phyloP scores from a whole-genome alignment of 2,888 invertebrate genomes.

The Acleris holmiana region DNA sequence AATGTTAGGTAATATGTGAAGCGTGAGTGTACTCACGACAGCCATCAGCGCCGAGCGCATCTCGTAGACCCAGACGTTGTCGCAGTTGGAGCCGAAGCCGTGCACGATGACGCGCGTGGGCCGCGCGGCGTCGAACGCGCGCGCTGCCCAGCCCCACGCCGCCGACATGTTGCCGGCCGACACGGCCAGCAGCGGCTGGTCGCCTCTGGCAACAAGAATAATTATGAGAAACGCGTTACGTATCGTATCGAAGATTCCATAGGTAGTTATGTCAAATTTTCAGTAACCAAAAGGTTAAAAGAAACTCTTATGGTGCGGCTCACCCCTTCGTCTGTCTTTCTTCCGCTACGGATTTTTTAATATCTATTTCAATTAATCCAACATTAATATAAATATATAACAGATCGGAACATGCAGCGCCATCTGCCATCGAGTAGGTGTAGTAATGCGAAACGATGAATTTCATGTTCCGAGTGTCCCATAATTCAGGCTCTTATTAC shows the following conservation, averaged over 20 bases:
- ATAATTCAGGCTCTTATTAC: no score
- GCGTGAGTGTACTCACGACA: conserved; percentile 85
- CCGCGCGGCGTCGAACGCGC: conserved; percentile 86
- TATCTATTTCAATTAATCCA: no score
- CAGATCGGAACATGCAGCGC: not conserved
- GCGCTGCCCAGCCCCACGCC: conserved; percentile 86
- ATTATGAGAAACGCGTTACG: not conserved
- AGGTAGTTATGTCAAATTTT: no score
- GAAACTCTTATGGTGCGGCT: no score
- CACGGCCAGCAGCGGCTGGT: conserved; percentile 88
- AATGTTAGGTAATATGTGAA: not conserved
- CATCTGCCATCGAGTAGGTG: conserved; percentile 6
- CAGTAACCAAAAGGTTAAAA: no score
- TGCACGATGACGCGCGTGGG: conserved; percentile 94
- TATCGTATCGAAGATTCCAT: no score
- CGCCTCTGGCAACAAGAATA: conserved; percentile 66
- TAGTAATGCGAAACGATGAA: not conserved
- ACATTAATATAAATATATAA: no score
- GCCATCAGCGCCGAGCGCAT: conserved; percentile 96
- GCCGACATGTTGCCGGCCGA: conserved; percentile 89
- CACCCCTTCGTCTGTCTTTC: no score
- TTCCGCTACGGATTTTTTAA: no score
- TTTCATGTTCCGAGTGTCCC: no score
- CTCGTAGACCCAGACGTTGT: conserved; percentile 96
- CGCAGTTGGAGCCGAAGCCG: conserved; percentile 96